Evolutionary conservation across 2,888 invertebrate species (phyloP).

Genomic region (Peribatodes rhomboidaria): DNA sequence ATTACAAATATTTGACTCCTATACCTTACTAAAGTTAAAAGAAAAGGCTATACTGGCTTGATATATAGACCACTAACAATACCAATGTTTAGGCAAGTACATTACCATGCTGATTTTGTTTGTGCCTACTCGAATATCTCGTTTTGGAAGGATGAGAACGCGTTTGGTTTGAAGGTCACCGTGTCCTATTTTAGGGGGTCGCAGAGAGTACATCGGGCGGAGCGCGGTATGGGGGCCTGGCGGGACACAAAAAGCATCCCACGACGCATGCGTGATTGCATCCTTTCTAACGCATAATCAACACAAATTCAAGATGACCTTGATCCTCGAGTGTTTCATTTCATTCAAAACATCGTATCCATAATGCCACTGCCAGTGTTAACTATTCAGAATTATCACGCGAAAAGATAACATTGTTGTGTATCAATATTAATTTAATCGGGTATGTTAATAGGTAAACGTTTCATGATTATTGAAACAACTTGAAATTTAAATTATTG

Average conservation of each 20-base stretch:
- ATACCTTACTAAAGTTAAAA: no score
- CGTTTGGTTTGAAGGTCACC: conserved; percentile 63
- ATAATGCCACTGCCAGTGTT: not conserved
- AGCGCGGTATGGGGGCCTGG: conserved; percentile 38
- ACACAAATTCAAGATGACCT: not conserved
- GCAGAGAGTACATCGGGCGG: conserved; percentile 35
- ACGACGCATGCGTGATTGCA: conserved; percentile 64
- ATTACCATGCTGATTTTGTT: not conserved
- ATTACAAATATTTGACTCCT: not conserved
- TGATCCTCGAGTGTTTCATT: not conserved
- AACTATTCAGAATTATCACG: not conserved
- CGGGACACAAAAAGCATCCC: conserved; percentile 48
- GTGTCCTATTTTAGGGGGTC: conserved; percentile 51
- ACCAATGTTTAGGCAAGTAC: not conserved
- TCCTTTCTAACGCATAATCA: conserved; percentile 45
- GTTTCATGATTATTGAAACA: not conserved
- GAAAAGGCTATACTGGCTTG: no score
- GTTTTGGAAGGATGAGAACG: conserved; percentile 47
- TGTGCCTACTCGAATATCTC: conserved; percentile 3
- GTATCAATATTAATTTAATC: not conserved
- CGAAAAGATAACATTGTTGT: not conserved
- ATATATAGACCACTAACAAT: not conserved
- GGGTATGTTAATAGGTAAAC: not conserved
- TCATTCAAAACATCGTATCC: not conserved
- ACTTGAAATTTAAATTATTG: not conserved